Conservation (phyloP, 1,140 invertebrate genomes). For the Apis dorsata region DNA sequence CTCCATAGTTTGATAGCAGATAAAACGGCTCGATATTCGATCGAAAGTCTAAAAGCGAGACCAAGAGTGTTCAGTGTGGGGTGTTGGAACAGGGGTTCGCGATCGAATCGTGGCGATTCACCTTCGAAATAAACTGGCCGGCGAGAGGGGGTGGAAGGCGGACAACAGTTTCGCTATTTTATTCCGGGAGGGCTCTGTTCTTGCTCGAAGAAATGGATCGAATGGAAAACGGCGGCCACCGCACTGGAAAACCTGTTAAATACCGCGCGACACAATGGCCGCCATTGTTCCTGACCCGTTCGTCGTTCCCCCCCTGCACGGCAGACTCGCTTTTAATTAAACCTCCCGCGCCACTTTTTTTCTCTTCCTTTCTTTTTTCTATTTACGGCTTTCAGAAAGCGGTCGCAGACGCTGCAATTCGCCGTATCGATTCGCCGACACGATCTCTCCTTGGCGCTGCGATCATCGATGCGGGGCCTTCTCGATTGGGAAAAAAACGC, state of each 20-base stretch:
- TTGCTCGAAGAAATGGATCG: constrained; percentile 15
- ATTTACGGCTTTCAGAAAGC: constrained; percentile 39
- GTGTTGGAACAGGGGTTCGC: background rate
- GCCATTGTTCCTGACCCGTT: constrained; percentile 67
- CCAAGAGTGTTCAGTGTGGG: too few relatives aligned
- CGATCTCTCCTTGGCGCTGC: background rate
- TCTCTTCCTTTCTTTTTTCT: background rate
- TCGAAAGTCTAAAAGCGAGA: background rate
- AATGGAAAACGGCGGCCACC: constrained; percentile 5
- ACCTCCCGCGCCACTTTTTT: constrained; percentile 53
- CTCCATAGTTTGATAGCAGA: constrained; percentile 10
- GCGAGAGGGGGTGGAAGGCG: background rate
- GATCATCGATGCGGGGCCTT: background rate
- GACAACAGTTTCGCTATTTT: background rate
- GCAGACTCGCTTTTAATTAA: constrained; percentile 73
- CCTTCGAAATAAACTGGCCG: background rate
- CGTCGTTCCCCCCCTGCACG: constrained; percentile 4
- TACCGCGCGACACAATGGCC: constrained; percentile 66
- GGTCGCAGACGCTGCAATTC: background rate
- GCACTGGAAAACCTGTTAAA: constrained; percentile 57
- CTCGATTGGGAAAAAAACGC: background rate
- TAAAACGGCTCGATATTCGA: constrained; percentile 24
- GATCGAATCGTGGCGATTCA: background rate
- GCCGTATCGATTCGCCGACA: constrained; percentile 27
- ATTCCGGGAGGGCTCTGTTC: constrained; percentile 18